Conservation (phyloP, 2,888 invertebrate genomes). For the Furcula furcula region DNA sequence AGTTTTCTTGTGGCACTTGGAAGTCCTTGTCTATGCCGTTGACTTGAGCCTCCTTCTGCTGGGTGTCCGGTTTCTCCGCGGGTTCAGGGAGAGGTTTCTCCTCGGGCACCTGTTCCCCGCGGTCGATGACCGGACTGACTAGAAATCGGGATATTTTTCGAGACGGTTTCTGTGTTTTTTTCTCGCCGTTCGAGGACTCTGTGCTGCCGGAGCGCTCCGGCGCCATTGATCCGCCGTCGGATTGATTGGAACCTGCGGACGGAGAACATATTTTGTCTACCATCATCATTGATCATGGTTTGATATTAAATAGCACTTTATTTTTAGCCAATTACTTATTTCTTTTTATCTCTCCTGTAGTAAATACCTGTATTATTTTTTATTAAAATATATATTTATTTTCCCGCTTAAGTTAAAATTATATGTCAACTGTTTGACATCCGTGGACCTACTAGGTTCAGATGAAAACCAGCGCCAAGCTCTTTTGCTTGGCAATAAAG, state of each 20-base stretch:
- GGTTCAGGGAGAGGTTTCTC: constrained; percentile 29
- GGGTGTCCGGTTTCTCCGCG: constrained; percentile 15
- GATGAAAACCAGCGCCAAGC: too few relatives aligned
- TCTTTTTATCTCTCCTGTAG: too few relatives aligned
- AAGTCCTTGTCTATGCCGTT: constrained; percentile 50
- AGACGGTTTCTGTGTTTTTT: constrained; percentile 77
- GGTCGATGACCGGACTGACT: constrained; percentile 89
- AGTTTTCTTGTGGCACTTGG: constrained; percentile 29
- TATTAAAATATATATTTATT: too few relatives aligned
- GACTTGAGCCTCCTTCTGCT: constrained; percentile 30
- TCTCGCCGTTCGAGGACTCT: constrained; percentile 63
- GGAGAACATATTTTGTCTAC: too few relatives aligned
- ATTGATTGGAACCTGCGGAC: constrained; percentile 67
- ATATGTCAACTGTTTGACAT: too few relatives aligned
- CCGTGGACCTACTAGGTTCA: too few relatives aligned
- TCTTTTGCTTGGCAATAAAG: too few relatives aligned
- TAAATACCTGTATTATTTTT: too few relatives aligned
- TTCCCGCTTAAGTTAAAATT: too few relatives aligned
- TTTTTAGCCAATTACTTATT: too few relatives aligned
- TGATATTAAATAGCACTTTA: too few relatives aligned
- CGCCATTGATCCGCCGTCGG: constrained; percentile 64
- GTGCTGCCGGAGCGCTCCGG: constrained; percentile 64
- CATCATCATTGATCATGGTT: too few relatives aligned
- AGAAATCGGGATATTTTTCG: constrained; percentile 91
- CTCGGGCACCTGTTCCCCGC: constrained; percentile 58